Evolutionary conservation across 1,140 invertebrate species (phyloP).

Genomic region (Ips typographus): DNA sequence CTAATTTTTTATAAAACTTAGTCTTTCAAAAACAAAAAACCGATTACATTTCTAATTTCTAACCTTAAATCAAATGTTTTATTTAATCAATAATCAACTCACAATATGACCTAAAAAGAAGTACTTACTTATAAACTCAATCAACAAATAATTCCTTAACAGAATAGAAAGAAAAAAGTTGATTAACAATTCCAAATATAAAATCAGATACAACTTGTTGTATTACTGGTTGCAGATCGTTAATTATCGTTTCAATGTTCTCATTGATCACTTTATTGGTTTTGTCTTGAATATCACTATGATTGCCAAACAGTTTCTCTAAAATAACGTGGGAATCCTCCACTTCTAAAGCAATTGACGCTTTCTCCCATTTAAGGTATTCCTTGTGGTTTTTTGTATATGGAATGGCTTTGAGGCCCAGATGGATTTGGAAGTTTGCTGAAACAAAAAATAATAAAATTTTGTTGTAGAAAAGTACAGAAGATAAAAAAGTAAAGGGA

Average conservation of each 20-base stretch:
- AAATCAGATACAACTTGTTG: constrained; percentile 34
- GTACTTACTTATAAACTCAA: too few species aligned
- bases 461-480: constrained; percentile 1
- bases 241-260: constrained; percentile 37
- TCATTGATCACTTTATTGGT: constrained; percentile 43
- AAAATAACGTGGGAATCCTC: constrained; percentile 29
- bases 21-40: too few species aligned
- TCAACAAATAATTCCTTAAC: constrained; percentile 37
- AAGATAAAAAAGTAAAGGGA: neutral
- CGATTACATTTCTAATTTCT: too few species aligned
- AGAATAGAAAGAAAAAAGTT: constrained; percentile 36
- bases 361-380: constrained; percentile 29
- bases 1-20: too few species aligned
- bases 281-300: constrained; percentile 41
- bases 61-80: too few species aligned
- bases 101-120: too few species aligned
- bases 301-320: constrained; percentile 30
- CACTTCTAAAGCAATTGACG: constrained; percentile 7
- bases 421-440: constrained; percentile 24
- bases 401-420: constrained; percentile 23
- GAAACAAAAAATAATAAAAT: neutral
- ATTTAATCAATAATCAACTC: too few species aligned
- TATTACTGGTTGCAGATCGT: constrained; percentile 39
- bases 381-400: constrained; percentile 29
- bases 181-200: constrained; percentile 34